phyloP scores from a whole-genome alignment of 2,113 vertebrate species.

The Vulpes vulpes region DNA sequence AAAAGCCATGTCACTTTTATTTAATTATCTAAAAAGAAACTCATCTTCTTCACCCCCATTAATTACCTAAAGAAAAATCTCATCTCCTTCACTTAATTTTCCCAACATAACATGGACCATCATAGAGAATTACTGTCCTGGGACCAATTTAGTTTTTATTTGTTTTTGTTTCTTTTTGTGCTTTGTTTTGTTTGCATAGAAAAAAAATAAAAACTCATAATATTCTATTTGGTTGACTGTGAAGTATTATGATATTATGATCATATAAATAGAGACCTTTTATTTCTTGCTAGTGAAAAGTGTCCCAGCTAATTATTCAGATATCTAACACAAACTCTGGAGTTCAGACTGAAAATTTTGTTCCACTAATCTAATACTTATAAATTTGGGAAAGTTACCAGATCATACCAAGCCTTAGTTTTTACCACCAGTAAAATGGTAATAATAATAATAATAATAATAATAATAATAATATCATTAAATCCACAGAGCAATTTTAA shows the following conservation, averaged over 20 bases:
- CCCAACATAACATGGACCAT: neutral
- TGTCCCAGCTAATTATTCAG: neutral
- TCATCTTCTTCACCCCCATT: neutral
- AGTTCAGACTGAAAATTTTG: neutral
- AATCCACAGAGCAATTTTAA: neutral
- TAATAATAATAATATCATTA: neutral
- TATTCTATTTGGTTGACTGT: neutral
- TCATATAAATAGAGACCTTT: neutral
- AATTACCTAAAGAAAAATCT: neutral
- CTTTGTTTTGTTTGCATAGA: neutral
- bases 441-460: neutral
- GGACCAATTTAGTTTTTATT: neutral
- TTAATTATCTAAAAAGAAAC: neutral
- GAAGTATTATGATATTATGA: neutral
- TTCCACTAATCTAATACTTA: neutral
- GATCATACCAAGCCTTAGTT: neutral
- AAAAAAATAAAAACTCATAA: neutral
- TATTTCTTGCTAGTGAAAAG: neutral
- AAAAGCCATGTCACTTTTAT: neutral
- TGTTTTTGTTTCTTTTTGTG: neutral
- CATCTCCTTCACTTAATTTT: neutral
- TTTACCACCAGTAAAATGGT: neutral
- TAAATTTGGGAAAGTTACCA: neutral
- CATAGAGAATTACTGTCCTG: neutral
- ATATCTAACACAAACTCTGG: neutral